Percentiles rank a stretch among this genome's conserved stretches.
phyloP scores from a whole-genome alignment of 2,888 invertebrate species.

The Netelia virgata region DNA sequence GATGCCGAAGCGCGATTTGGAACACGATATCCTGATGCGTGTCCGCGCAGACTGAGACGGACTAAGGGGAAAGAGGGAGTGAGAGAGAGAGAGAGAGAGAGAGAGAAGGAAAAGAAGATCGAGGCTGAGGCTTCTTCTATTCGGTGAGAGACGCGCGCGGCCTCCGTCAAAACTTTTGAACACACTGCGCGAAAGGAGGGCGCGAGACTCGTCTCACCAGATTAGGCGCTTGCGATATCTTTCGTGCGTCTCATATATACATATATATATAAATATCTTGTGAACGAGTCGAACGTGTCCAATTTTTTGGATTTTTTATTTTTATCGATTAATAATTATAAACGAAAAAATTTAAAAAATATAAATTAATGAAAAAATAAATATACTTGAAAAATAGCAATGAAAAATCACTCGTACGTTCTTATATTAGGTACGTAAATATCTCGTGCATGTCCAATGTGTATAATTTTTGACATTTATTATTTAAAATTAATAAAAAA shows the following conservation, averaged over 20 bases:
- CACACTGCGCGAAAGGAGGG: conserved; percentile 58
- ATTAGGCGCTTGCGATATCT: conserved; percentile 54
- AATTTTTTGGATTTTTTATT: too few species aligned
- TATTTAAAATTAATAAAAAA: too few species aligned
- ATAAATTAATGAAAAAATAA: too few species aligned
- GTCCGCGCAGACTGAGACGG: conserved; percentile 39
- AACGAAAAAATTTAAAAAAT: too few species aligned
- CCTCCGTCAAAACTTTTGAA: conserved; percentile 66
- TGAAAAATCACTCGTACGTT: too few species aligned
- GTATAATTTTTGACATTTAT: too few species aligned
- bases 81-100: conserved; percentile 60
- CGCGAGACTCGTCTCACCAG: conserved; percentile 59
- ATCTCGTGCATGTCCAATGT: too few species aligned
- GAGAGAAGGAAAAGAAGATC: conserved; percentile 57
- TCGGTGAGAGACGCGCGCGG: conserved; percentile 38
- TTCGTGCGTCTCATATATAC: neutral
- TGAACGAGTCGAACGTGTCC: too few species aligned
- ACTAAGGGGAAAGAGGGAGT: conserved; percentile 29
- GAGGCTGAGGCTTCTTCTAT: conserved; percentile 47
- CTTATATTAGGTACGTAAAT: too few species aligned
- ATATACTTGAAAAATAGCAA: too few species aligned
- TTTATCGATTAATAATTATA: too few species aligned
- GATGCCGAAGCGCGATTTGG: conserved; percentile 80
- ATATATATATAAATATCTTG: neutral
- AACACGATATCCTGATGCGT: conserved; percentile 80